Evolutionary conservation across 2,797 vertebrate species (phyloP).

Genomic region (Sebastiscus albofasciatus): DNA sequence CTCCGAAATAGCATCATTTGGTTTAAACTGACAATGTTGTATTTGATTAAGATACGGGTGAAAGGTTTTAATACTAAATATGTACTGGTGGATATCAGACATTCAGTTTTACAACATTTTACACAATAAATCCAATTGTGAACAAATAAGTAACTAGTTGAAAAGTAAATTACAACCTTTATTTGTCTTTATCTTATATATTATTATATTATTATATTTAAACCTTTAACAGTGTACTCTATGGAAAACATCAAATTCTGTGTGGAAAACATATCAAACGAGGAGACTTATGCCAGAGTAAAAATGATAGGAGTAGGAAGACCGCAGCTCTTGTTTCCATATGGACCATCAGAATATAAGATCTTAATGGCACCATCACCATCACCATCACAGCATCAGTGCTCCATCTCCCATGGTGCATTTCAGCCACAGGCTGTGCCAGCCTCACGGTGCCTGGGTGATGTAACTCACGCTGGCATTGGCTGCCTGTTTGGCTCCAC

Average conservation of each 20-base stretch:
- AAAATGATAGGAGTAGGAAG: background rate
- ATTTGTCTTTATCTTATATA: background rate
- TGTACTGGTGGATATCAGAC: background rate
- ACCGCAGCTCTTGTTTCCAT: background rate
- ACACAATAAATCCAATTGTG: background rate
- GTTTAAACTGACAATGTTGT: background rate
- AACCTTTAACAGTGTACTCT: background rate
- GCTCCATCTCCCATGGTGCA: slow-evolving; percentile 63
- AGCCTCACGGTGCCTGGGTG: slow-evolving; percentile 75
- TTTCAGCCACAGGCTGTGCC: slow-evolving; percentile 80
- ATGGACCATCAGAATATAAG: slow-evolving; percentile 7
- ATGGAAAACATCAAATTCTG: background rate
- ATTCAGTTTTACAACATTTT: background rate
- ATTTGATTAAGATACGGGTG: background rate
- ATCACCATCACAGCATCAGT: slow-evolving; percentile 22
- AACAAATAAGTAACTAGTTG: background rate
- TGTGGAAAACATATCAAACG: background rate
- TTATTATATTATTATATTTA: no score
- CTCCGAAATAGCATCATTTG: background rate
- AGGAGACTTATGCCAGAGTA: background rate
- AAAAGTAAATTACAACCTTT: background rate
- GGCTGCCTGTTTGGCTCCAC: slow-evolving; percentile 64
- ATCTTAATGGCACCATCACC: slow-evolving; percentile 1
- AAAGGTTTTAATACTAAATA: background rate
- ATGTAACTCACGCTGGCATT: slow-evolving; percentile 75